Percentiles rank a stretch among this genome's conserved stretches.
phyloP scores from a whole-genome alignment of 2,888 invertebrate species.

The Dasypogon diadema region DNA sequence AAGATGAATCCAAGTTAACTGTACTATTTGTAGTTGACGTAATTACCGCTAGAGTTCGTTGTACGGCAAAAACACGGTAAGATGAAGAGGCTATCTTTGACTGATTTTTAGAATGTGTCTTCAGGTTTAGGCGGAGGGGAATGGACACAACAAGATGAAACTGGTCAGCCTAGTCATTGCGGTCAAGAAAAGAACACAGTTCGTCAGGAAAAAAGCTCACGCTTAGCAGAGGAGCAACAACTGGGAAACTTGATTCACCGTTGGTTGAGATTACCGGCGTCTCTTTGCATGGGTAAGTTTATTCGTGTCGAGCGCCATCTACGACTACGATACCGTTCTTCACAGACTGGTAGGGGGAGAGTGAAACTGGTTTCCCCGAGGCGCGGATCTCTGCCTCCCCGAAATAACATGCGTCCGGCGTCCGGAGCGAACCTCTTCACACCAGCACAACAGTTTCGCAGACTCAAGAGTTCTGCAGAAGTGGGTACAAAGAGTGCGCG shows the following conservation, averaged over 20 bases:
- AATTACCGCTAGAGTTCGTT: slow-evolving; percentile 69
- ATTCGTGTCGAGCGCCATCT: slow-evolving; percentile 26
- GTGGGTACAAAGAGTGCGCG: slow-evolving; percentile 4
- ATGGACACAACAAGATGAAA: not conserved
- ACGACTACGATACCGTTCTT: not conserved
- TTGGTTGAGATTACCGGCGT: not conserved
- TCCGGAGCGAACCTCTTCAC: not conserved
- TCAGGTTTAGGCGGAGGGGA: not conserved
- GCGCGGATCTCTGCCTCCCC: not conserved
- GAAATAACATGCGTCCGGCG: not conserved
- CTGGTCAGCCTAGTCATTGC: not conserved
- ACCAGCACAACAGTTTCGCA: not conserved
- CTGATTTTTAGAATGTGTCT: slow-evolving; percentile 5
- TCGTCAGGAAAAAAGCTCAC: not conserved
- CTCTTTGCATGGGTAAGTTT: slow-evolving; percentile 9
- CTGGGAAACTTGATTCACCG: slow-evolving; percentile 27
- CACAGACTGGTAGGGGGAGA: not conserved
- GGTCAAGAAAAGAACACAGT: not conserved
- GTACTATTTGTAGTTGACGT: slow-evolving; percentile 69
- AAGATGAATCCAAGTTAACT: slow-evolving; percentile 61
- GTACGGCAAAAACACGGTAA: slow-evolving; percentile 63
- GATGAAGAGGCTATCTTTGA: not conserved
- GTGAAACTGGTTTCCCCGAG: slow-evolving; percentile 29
- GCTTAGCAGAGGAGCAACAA: not conserved
- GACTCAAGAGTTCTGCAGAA: not conserved